Evolutionary conservation across 2,888 invertebrate species (phyloP), one percentile per base, ranked within the genome.

Genomic region (Ernsta delagoae): DNA sequence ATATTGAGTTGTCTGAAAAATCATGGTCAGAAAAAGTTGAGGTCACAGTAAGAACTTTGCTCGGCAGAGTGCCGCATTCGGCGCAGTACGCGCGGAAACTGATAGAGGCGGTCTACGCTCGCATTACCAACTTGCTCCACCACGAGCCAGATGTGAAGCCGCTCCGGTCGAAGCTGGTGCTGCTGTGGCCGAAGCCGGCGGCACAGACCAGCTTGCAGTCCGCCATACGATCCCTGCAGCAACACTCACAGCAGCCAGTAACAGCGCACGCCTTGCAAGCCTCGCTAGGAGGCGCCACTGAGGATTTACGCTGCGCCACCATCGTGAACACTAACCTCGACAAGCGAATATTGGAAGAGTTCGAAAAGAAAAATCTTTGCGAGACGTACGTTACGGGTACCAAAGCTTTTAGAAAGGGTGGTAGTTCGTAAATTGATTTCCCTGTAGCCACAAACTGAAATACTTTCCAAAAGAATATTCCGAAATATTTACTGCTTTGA

Each of bases 281-380:
- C 9, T 79, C 83, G 2, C 73, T 86, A 3, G 74, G 77, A 0
- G 70, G 72, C 34, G 76, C 79, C 5, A 69, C 79, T 0, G 66
- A 75, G 5, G 85, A 87, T 70, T 62, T 85, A 7, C 77, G 78
- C 3, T 83, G 81, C 59, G 71, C 84, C 0, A 75, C 81, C 5
- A 76, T 85, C 16, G 75, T 88, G 6, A 88, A 89, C 71, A 72
- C 74, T 2, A 75, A 85, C 50, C 75, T 88, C 0, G 79, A 80
- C 5, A 70, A 72, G 0, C 77, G 80, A 0, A 61, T 85, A 3
- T 9, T 83, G 5, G 72, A 82, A 9, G 72, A 53, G 0, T 89
- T 82, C 62, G 73, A 83, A 4, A 76, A 75, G 3, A 81, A 71
- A 59, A 86, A 85, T 54, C 73, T 82, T 1, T 87, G 88, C 59